These are phyloP conservation scores for Pocillopora verrucosa DNA, from an alignment of 64 coral and sea anemone species.

Conservation along the genomic window DNA sequence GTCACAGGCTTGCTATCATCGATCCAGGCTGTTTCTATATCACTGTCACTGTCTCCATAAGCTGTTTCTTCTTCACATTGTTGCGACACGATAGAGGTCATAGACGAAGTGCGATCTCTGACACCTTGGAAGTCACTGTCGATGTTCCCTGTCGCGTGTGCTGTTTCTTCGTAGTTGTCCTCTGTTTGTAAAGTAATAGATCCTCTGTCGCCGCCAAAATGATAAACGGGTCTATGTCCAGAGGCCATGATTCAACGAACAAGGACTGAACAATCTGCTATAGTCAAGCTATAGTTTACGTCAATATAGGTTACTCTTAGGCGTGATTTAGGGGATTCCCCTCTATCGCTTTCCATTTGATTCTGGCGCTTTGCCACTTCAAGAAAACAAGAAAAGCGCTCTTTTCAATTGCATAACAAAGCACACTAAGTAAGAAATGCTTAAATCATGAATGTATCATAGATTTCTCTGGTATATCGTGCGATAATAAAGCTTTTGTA, in stretches of 20 bases:
- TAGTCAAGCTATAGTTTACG: too few relatives aligned
- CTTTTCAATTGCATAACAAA: too few relatives aligned
- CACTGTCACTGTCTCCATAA: slow-evolving; percentile 44
- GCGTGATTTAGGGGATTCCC: too few relatives aligned
- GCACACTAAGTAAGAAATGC: too few relatives aligned
- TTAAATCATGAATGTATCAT: too few relatives aligned
- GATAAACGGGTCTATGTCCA: neutral
- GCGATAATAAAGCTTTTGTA: too few relatives aligned
- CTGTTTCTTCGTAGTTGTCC: neutral
- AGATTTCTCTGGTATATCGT: too few relatives aligned
- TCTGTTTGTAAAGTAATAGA: too few relatives aligned
- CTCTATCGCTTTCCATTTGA: too few relatives aligned
- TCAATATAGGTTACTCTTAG: too few relatives aligned
- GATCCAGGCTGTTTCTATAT: slow-evolving; percentile 34
- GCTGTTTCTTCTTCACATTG: slow-evolving; percentile 9
- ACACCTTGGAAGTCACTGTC: neutral
- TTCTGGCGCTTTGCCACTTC: too few relatives aligned
- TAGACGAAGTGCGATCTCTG: slow-evolving; percentile 1
- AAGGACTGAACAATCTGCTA: neutral
- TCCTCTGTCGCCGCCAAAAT: neutral
- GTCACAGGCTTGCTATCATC: slow-evolving; percentile 3
- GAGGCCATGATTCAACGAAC: slow-evolving; percentile 1
- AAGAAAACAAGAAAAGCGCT: too few relatives aligned
- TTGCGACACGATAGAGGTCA: slow-evolving; percentile 47
- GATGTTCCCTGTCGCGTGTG: neutral